phyloP scores from a whole-genome alignment of 1,140 invertebrate genomes.

The Planococcus citri region DNA sequence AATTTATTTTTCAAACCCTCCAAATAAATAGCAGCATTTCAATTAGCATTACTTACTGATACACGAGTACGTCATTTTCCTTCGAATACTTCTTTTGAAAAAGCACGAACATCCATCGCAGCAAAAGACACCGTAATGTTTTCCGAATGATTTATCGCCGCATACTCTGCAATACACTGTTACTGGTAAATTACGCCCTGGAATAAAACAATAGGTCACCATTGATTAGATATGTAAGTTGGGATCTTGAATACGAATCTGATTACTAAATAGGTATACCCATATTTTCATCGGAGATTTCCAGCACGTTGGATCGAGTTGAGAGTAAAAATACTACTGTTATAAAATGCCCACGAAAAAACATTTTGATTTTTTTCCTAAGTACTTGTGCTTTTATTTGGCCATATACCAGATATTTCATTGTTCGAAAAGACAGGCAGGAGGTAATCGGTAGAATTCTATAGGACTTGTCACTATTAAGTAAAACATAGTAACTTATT shows the following conservation, averaged over 20 bases:
- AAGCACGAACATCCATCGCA: constrained; percentile 85
- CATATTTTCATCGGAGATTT: background rate
- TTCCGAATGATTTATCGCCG: constrained; percentile 73
- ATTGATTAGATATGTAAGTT: background rate
- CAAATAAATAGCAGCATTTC: too few species aligned
- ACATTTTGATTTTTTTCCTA: background rate
- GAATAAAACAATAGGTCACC: constrained; percentile 21
- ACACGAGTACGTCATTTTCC: constrained; percentile 55
- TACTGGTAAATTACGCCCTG: constrained; percentile 51
- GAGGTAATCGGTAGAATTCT: background rate
- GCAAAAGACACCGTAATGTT: constrained; percentile 74
- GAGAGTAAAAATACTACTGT: background rate
- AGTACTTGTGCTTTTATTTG: background rate
- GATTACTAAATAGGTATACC: background rate
- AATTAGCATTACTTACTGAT: constrained; percentile 52
- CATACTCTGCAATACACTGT: constrained; percentile 60
- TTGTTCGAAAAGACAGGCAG: too few species aligned
- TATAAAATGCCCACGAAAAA: background rate
- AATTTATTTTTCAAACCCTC: too few species aligned
- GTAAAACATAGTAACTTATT: background rate
- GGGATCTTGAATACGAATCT: background rate
- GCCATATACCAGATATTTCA: background rate
- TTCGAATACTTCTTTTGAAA: constrained; percentile 66
- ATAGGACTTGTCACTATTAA: background rate
- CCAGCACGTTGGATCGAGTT: background rate